phyloP scores from a whole-genome alignment of 2,888 invertebrate genomes.

The Idaea dimidiata region DNA sequence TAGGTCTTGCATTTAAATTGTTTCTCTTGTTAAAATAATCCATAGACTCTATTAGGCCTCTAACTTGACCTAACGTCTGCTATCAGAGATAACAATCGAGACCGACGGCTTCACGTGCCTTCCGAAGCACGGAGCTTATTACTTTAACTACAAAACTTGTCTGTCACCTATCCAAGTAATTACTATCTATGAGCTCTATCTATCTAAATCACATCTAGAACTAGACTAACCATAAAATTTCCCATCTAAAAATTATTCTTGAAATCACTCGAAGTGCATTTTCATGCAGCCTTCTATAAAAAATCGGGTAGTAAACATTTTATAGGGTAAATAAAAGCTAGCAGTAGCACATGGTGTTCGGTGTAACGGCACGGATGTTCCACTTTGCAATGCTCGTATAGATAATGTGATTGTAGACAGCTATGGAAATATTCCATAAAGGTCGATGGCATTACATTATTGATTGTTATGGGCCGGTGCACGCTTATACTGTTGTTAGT shows the following conservation, averaged over 20 bases:
- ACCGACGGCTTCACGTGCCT: too few relatives aligned
- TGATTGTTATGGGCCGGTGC: slow-evolving; percentile 5
- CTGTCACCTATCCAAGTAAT: too few relatives aligned
- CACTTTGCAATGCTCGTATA: neutral
- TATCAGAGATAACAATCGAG: too few relatives aligned
- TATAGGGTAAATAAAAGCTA: neutral
- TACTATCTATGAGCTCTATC: too few relatives aligned
- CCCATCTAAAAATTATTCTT: neutral
- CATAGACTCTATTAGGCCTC: too few relatives aligned
- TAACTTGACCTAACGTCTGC: too few relatives aligned
- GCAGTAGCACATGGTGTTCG: neutral
- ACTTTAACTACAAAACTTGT: too few relatives aligned
- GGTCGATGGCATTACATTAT: slow-evolving; percentile 10
- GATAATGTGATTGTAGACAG: neutral
- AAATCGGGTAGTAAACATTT: neutral
- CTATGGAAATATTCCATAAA: slow-evolving; percentile 8
- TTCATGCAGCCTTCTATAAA: neutral
- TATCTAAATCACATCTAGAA: too few relatives aligned
- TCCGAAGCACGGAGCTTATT: too few relatives aligned
- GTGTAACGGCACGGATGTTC: neutral
- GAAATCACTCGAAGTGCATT: neutral
- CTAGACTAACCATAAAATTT: too few relatives aligned
- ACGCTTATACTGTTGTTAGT: neutral
- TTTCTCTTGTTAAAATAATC: too few relatives aligned
- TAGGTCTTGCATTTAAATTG: too few relatives aligned